Evolutionary conservation across 2,888 invertebrate genomes (phyloP), one percentile per base, ranked within the genome.

Genomic region (Eilema griseolum): DNA sequence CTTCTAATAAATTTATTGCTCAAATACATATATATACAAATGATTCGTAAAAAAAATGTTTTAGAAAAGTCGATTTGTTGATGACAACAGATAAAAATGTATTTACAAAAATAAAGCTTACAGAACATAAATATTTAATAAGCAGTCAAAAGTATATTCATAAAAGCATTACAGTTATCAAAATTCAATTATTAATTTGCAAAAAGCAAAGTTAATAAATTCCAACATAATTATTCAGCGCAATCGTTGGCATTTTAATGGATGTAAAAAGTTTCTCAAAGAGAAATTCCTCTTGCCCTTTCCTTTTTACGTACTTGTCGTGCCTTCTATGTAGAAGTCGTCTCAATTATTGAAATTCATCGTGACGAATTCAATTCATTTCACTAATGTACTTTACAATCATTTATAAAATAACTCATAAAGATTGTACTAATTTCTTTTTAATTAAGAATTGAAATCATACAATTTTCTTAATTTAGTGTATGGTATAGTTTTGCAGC

Each of bases 191-290:
- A 68, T 62, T 68, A 56, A 56, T 57, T 68, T 62, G n/a, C 57
- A 62, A 62, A 68, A 52, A 31, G 28, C 56, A 20, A 62, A 60
- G 59, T 41, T 26, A 68, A 52, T 62, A 41, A 63, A 26, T 28
- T 66, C 62, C 7, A 66, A 70, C 69, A 75, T 67, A 57, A 72
- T 72, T 81, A 81, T 79, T 75, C 76, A 71, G 57, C 67, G 66
- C 60, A 69, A 62, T 78, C 76, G 70, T 81, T 79, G 73, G n/a
- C n/a, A 79, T 78, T 75, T 68, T 67, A 78, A 78, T 74, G 65
- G 65, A 75, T 72, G 52, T 52, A 52, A 52, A 79, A 81, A 79
- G 78, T 81, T 81, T 67, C 23, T 31, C 61, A 31, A 70, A 72
- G 60, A 75, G 71, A 59, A 73, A 66, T 68, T 73, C 61, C 72